A percentile compares a stretch with the other conserved stretches of the same genome.
Conservation (phyloP, 35 echinoderm and acorn worm species). For the Apostichopus californicus region DNA sequence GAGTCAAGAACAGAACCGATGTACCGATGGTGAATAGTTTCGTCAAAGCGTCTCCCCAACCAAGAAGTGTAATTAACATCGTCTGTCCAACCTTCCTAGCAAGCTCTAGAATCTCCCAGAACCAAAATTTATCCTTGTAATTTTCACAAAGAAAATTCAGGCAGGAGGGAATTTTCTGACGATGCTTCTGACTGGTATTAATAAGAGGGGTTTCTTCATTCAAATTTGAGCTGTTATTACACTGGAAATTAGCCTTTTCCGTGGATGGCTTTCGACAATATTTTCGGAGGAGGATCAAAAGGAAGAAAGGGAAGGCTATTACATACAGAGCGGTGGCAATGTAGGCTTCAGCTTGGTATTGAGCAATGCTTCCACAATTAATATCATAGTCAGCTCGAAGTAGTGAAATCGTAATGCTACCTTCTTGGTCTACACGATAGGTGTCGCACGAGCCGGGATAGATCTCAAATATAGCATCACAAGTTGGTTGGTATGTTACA, state of each 20-base stretch:
- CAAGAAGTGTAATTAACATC: constrained; percentile 11
- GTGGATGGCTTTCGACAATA: not conserved
- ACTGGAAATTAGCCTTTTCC: not conserved
- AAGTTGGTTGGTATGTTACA: not conserved
- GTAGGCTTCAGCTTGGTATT: not conserved
- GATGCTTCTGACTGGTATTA: not conserved
- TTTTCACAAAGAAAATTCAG: constrained; percentile 55
- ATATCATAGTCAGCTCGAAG: not conserved
- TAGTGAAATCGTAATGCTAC: not conserved
- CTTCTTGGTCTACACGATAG: not conserved
- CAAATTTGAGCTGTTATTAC: no score
- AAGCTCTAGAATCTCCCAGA: constrained; percentile 61
- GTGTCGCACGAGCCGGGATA: not conserved
- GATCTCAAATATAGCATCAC: not conserved
- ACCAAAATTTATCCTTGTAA: constrained; percentile 60
- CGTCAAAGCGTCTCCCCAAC: constrained; percentile 17
- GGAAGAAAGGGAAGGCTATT: not conserved
- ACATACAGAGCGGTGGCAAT: not conserved
- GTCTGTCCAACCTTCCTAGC: constrained; percentile 49
- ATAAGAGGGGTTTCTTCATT: not conserved
- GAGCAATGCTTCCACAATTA: not conserved
- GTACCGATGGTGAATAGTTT: constrained; percentile 10
- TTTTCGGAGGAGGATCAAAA: not conserved
- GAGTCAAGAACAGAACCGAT: constrained; percentile 37
- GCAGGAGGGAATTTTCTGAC: not conserved